Conservation (phyloP, 2,113 vertebrate genomes). For the Myiopsitta monachus region DNA sequence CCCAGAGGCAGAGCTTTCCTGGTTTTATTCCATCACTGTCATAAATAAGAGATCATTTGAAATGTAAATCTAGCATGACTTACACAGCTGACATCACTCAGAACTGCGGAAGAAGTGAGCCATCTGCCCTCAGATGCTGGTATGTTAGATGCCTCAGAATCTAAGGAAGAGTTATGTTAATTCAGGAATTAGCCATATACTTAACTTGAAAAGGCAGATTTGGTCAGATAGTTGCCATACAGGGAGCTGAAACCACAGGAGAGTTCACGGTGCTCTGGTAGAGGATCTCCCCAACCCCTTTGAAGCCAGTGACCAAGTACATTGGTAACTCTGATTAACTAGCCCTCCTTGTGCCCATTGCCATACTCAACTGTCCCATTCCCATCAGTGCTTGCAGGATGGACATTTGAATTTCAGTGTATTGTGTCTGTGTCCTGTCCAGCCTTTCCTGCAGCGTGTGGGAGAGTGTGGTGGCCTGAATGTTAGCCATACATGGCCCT, state of each 20-base stretch:
- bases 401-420: neutral
- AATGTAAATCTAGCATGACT: conserved; percentile 28
- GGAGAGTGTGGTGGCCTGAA: neutral
- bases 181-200: conserved; percentile 57
- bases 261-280: neutral
- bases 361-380: neutral
- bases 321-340: neutral
- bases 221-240: neutral
- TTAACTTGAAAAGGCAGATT: neutral
- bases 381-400: neutral
- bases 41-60: conserved; percentile 34
- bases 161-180: conserved; percentile 36
- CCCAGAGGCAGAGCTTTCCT: neutral
- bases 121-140: neutral
- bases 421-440: neutral
- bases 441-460: neutral
- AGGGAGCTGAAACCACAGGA: neutral
- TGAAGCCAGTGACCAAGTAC: neutral
- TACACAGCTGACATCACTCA: neutral
- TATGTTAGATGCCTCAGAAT: conserved; percentile 45
- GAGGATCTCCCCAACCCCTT: neutral
- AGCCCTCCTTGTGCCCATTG: neutral
- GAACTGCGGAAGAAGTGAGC: neutral
- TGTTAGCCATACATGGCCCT: neutral
- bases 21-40: neutral